phyloP scores from a whole-genome alignment of 2,888 invertebrate species.

The Agonopterix alstromeriana region DNA sequence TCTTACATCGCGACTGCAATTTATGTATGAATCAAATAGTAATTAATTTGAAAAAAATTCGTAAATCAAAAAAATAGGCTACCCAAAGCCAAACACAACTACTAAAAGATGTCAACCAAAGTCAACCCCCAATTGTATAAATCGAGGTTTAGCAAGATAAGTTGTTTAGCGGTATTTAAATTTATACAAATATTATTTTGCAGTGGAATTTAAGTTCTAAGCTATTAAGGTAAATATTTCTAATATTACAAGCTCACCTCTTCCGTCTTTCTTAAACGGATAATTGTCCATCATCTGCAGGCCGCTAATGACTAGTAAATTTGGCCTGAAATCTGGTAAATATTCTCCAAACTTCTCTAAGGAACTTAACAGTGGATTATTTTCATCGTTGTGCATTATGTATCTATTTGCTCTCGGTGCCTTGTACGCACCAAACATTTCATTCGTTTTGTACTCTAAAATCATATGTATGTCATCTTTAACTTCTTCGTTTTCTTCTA shows the following conservation, averaged over 20 bases:
- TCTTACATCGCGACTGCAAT: too few species aligned
- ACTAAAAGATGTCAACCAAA: too few species aligned
- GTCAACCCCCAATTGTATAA: too few species aligned
- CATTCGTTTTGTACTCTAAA: conserved; percentile 86
- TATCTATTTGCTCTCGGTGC: conserved; percentile 89
- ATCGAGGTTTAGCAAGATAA: too few species aligned
- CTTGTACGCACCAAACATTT: conserved; percentile 83
- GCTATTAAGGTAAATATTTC: neutral
- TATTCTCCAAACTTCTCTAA: conserved; percentile 81
- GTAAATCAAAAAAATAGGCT: too few species aligned
- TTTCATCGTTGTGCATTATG: conserved; percentile 88
- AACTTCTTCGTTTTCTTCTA: conserved; percentile 75
- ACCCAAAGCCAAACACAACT: too few species aligned
- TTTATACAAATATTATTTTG: too few species aligned
- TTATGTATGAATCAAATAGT: too few species aligned
- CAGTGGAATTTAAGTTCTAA: too few species aligned
- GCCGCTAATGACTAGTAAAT: conserved; percentile 87
- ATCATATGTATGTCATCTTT: conserved; percentile 88
- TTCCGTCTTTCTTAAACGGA: conserved; percentile 78
- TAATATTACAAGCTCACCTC: conserved; percentile 26
- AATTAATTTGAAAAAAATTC: too few species aligned
- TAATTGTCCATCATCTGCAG: conserved; percentile 94
- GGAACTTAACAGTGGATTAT: conserved; percentile 85
- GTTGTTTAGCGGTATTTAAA: too few species aligned
- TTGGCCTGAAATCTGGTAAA: conserved; percentile 79